These are phyloP conservation scores for Menidia menidia DNA, from an alignment of 2,797 vertebrate species.

Conservation along the genomic window DNA sequence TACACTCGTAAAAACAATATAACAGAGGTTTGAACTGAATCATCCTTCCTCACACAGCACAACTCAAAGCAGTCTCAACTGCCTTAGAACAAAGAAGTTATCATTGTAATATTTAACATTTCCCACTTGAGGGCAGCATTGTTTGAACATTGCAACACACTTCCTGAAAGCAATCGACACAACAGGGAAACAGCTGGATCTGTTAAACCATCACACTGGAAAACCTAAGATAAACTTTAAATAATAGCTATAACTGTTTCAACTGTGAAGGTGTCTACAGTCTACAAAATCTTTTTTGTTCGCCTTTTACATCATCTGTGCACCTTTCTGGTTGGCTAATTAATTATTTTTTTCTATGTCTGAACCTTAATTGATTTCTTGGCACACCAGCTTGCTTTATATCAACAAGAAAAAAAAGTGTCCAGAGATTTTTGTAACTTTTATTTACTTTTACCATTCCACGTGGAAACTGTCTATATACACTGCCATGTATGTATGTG, in stretches of 20 bases:
- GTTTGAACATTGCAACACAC: background rate
- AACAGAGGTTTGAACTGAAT: background rate
- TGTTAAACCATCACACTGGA: background rate
- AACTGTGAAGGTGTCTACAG: background rate
- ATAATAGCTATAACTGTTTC: background rate
- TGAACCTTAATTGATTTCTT: background rate
- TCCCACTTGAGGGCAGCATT: constrained; percentile 73
- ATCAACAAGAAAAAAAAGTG: constrained; percentile 1
- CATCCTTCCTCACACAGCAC: background rate
- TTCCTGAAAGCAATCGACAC: background rate
- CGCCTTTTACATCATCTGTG: background rate
- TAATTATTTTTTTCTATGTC: background rate
- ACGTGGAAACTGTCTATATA: background rate
- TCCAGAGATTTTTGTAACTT: constrained; percentile 8
- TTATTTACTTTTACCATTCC: background rate
- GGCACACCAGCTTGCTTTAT: constrained; percentile 5
- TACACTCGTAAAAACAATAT: background rate
- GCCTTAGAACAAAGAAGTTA: background rate
- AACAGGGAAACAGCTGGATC: background rate
- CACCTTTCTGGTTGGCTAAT: background rate
- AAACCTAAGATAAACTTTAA: background rate
- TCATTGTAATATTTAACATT: constrained; percentile 30
- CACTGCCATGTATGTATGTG: background rate
- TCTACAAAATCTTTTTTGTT: too few species aligned
- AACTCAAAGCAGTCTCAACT: background rate